Percentiles rank a stretch among this genome's conserved stretches.
Evolutionary conservation across 2,888 invertebrate genomes (phyloP).

Genomic region (Cylindroiulus punctatus): DNA sequence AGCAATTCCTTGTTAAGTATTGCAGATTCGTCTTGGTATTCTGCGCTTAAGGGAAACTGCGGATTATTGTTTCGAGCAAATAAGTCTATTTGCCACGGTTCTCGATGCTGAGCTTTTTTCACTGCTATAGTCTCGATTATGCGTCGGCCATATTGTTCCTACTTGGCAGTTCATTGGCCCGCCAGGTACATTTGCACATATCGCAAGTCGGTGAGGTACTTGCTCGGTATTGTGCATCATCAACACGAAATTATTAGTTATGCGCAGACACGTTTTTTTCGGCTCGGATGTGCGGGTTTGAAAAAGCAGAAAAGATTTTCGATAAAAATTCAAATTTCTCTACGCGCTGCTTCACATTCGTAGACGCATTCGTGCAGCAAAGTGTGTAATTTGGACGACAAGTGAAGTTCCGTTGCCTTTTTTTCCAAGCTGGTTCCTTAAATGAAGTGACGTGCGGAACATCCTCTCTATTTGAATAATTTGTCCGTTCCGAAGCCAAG

Average conservation of each 20-base stretch:
- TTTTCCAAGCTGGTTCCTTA: neutral
- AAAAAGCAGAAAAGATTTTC: slow-evolving; percentile 39
- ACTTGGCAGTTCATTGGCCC: slow-evolving; percentile 21
- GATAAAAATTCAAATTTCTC: slow-evolving; percentile 42
- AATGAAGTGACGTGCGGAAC: slow-evolving; percentile 42
- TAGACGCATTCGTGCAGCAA: slow-evolving; percentile 51
- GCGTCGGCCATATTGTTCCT: neutral
- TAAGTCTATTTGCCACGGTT: neutral
- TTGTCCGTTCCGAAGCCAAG: slow-evolving; percentile 31
- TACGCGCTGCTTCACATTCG: slow-evolving; percentile 40
- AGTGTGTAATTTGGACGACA: slow-evolving; percentile 55
- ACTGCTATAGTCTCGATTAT: neutral
- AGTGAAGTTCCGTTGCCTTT: slow-evolving; percentile 55
- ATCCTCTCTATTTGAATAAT: slow-evolving; percentile 47
- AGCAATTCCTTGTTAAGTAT: too few relatives aligned
- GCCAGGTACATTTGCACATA: slow-evolving; percentile 21
- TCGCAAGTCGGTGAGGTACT: slow-evolving; percentile 31
- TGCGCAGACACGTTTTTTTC: slow-evolving; percentile 43
- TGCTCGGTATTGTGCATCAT: slow-evolving; percentile 42
- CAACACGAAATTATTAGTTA: slow-evolving; percentile 45
- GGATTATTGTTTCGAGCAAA: too few relatives aligned
- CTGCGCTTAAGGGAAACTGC: too few relatives aligned
- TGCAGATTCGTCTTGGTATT: too few relatives aligned
- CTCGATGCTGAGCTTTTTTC: neutral
- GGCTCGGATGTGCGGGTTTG: neutral